phyloP scores from a whole-genome alignment of 2,888 invertebrate species.

The Bembecia ichneumoniformis region DNA sequence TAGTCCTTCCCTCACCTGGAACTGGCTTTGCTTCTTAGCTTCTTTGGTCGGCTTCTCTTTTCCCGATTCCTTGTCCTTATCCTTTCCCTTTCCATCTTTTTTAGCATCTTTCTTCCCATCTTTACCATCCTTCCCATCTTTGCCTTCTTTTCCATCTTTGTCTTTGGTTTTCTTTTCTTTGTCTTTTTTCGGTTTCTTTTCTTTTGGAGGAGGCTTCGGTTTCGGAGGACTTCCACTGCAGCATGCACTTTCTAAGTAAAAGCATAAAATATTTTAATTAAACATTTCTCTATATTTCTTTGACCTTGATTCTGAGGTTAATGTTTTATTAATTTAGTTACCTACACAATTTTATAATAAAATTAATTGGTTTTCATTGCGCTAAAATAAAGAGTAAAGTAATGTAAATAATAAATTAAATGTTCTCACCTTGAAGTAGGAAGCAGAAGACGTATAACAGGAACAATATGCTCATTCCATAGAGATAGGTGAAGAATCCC shows the following conservation, averaged over 20 bases:
- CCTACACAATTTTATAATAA: not conserved
- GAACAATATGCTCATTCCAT: conserved; percentile 93
- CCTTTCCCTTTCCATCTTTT: conserved; percentile 72
- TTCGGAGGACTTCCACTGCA: conserved; percentile 82
- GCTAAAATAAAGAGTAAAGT: not conserved
- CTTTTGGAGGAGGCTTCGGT: conserved; percentile 76
- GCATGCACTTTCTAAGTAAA: conserved; percentile 81
- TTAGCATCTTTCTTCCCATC: conserved; percentile 70
- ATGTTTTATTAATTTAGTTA: not conserved
- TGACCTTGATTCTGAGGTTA: not conserved
- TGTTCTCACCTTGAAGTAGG: conserved; percentile 81
- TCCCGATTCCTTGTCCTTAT: conserved; percentile 73
- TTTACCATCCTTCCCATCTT: conserved; percentile 64
- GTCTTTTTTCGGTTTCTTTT: conserved; percentile 79
- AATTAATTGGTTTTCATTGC: not conserved
- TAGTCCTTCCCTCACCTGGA: conserved; percentile 67
- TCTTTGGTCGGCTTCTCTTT: conserved; percentile 74
- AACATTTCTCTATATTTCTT: not conserved
- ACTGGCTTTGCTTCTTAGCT: conserved; percentile 76
- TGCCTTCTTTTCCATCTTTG: conserved; percentile 68
- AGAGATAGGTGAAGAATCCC: conserved; percentile 95
- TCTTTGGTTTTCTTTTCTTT: conserved; percentile 76
- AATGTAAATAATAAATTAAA: not conserved
- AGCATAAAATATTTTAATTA: not conserved
- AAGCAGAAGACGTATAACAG: conserved; percentile 95